Evolutionary conservation across 2,888 invertebrate genomes (phyloP), one percentile per base, ranked within the genome.

Genomic region (Mythimna lalbum): DNA sequence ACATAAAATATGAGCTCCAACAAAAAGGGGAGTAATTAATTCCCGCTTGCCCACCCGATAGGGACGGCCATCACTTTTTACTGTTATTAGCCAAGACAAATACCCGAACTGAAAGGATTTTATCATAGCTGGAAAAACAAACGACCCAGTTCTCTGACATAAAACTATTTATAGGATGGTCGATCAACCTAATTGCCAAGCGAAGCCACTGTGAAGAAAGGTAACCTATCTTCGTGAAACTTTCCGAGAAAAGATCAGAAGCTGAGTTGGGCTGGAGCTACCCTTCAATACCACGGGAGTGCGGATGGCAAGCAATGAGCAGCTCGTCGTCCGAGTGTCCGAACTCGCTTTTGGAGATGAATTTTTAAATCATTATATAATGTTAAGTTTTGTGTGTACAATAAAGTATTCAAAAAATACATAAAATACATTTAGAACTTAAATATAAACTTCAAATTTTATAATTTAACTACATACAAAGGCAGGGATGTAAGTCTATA

Each of bases 1-100:
- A 27, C 75, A 74, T 82, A 83, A 78, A 82, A 82, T 74, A 79
- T 77, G 69, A 83, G 39, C 55, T 14, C 23, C 47, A 73, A 85
- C 85, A 86, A 86, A 86, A 86, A 82, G 78, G 70, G 31, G 61
- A 27, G 69, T 79, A 79, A 86, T 86, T 86, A 86, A 86, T 86
- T 71, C 68, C 56, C 65, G 71, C 72, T 77, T 76, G 78, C 82
- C 39, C 55, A 31, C 36, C 59, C 72, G 79, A 84, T 82, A 78
- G 63, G 79, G 33, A 56, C n/a, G 71, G 76, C 73, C 82, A 82
- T 86, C 82, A 84, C 73, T 86, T 87, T 86, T 86, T 84, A 85
- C 83, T 70, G 71, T 83, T 83, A 85, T 83, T 79, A 82, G 80
- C 39, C 33, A 65, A 74, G 82, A 82, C 66, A 76, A 81, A 83